Conservation (phyloP, 2,113 vertebrate genomes). For the Calonectris borealis region DNA sequence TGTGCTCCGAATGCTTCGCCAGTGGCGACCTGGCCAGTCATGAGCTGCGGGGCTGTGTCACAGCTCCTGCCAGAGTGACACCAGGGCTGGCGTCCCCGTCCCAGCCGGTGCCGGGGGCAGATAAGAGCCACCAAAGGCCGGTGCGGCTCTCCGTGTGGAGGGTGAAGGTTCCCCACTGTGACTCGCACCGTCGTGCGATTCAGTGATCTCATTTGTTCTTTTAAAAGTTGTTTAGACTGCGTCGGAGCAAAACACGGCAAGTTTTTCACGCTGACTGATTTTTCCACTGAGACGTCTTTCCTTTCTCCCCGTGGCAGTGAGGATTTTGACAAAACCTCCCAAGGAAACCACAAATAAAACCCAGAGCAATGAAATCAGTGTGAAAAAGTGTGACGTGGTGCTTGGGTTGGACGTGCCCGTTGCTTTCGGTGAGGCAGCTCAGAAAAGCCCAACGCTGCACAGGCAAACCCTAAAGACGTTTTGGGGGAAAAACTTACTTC, state of each 20-base stretch:
- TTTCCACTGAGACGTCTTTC: neutral
- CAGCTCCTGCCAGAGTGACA: neutral
- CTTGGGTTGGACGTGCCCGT: neutral
- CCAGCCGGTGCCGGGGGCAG: rapidly evolving
- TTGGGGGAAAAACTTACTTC: neutral
- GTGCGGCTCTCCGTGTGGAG: rapidly evolving
- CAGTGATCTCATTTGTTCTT: neutral
- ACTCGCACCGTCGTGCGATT: rapidly evolving
- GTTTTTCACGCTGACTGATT: neutral
- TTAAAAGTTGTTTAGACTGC: neutral
- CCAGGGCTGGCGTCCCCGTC: neutral
- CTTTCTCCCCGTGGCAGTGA: neutral
- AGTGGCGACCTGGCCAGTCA: neutral
- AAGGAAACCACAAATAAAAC: neutral
- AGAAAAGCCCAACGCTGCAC: neutral
- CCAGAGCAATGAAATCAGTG: neutral
- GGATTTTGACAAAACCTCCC: neutral
- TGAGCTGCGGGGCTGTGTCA: neutral
- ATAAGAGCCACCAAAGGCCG: neutral
- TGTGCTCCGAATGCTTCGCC: constrained; percentile 1
- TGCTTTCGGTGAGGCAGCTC: neutral
- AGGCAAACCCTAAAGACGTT: neutral
- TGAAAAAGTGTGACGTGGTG: neutral
- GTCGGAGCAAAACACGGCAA: neutral
- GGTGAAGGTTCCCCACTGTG: neutral